Evolutionary conservation across 2,888 invertebrate species (phyloP).

Genomic region (Emmelina monodactyla): DNA sequence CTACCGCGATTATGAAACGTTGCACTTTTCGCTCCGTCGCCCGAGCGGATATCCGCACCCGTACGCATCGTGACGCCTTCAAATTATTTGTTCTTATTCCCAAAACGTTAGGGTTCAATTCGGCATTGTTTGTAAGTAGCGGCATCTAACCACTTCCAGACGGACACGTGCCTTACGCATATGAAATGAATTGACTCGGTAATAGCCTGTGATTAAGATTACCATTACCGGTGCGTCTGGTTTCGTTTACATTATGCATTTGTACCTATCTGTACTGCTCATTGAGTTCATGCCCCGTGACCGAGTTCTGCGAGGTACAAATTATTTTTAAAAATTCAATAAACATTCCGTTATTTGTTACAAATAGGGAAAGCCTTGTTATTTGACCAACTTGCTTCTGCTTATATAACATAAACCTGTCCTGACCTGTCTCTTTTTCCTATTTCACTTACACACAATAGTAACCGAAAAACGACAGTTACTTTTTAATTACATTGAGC

Average conservation of each 20-base stretch:
- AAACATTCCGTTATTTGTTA: no score
- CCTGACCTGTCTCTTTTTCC: no score
- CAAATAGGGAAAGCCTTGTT: no score
- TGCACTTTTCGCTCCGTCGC: slow-evolving; percentile 21
- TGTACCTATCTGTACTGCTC: no score
- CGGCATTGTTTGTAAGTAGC: not conserved
- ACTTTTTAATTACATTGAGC: no score
- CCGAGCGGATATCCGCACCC: slow-evolving; percentile 48
- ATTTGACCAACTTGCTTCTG: no score
- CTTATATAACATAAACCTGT: no score
- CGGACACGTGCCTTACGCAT: slow-evolving; percentile 21
- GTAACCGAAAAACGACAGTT: no score
- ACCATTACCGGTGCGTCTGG: not conserved
- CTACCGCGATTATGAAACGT: slow-evolving; percentile 28
- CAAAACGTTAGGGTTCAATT: not conserved
- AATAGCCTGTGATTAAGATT: slow-evolving; percentile 5
- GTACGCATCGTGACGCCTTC: slow-evolving; percentile 14
- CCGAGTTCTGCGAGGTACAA: no score
- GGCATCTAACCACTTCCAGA: slow-evolving; percentile 19
- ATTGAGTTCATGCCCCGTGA: no score
- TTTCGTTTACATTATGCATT: not conserved
- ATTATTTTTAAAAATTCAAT: no score
- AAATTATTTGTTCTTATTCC: not conserved
- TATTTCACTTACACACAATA: no score
- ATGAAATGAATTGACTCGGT: slow-evolving; percentile 18